Evolutionary conservation across 1,140 invertebrate species (phyloP).

Genomic region (Trichomalopsis sarcophagae): DNA sequence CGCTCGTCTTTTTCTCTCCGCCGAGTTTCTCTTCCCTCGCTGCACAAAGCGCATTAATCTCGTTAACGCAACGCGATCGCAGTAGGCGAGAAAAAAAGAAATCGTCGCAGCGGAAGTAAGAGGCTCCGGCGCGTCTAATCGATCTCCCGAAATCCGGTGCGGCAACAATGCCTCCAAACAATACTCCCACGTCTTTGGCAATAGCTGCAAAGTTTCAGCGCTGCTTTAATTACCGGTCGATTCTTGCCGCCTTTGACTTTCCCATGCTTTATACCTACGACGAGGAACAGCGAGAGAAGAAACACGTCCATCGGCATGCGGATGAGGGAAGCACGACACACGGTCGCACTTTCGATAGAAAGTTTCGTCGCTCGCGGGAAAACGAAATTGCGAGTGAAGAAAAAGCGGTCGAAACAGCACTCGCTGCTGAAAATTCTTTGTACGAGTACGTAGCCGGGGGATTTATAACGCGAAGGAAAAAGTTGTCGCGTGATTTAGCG

Average conservation of each 20-base stretch:
- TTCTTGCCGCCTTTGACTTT: constrained; percentile 9
- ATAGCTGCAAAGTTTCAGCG: neutral
- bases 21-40: no score
- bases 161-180: constrained; percentile 8
- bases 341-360: constrained; percentile 41
- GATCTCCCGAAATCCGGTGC: no score
- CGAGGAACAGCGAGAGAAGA: neutral
- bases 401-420: neutral
- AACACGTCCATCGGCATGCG: neutral
- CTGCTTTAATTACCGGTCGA: constrained; percentile 18
- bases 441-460: no score
- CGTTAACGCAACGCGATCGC: no score
- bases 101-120: no score
- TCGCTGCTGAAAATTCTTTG: neutral
- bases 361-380: neutral
- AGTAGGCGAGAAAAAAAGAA: no score
- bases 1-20: no score
- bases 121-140: no score
- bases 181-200: neutral
- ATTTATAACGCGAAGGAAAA: neutral
- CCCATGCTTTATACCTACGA: neutral
- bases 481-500: no score
- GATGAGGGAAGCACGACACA: no score
- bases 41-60: no score
- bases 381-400: constrained; percentile 35